Base-by-base conservation (phyloP, 1,140 invertebrate genomes). In the Gyrodactylus salaris region DNA sequence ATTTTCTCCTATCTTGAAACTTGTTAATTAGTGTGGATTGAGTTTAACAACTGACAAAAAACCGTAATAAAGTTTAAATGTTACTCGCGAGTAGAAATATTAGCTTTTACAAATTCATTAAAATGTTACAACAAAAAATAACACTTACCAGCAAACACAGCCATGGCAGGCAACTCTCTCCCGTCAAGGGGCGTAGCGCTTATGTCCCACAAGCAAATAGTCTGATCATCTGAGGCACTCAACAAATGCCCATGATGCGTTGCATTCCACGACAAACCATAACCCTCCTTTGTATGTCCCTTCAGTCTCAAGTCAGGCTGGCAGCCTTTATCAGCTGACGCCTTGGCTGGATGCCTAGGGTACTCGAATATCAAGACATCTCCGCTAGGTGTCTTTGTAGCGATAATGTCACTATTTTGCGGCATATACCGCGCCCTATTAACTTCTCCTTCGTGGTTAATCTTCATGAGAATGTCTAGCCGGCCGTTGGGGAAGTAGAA, bases 401-500 rank as follows among this genome's bases (percentile, higher is more conserved):
- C 70, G 25, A 75, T 73, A 24, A 75, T 22, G 21, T n/a, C 21
- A 7, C 25, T 20, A 25, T 75, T 75, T 69, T 75, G 74, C n/a
- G 74, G 74, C 74, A 75, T 75, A 34, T 69, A 73, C 7, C 74
- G 27, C n/a, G 74, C 74, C 26, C 34, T 68, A 25, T 75, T 75
- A 19, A 74, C 70, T 68, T 72, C 70, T 20, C 74, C 74, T 23
- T 74, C 74, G 27, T 74, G 74, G 25, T 73, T 73, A 74, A 74
- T 74, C 34, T 25, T 74, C 27, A 99, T 98, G 81, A 99, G 94
- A 77, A 99, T 97, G 81, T 98, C 94, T 78, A 99, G 97, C 81
- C 98, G 98, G 1, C 94, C 95, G 77, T 89, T 93, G 1, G 98
- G 91, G 0, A 92, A 96, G 26, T 95, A 94, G 83, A 99, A 99